Conservation (phyloP, 2,797 vertebrate genomes). For the Parauchenoglanis punctatus region DNA sequence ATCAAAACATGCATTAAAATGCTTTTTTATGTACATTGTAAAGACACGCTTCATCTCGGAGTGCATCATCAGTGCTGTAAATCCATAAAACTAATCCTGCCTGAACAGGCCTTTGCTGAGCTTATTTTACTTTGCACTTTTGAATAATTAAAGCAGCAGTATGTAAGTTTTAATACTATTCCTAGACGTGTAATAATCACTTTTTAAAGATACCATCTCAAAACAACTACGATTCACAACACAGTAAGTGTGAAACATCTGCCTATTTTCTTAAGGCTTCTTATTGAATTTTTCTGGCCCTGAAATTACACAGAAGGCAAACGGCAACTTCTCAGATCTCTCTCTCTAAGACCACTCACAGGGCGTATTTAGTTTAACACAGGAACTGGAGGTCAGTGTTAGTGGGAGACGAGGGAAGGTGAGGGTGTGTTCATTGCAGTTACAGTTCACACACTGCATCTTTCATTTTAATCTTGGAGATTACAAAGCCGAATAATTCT, state of each 20-base stretch:
- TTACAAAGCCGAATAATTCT: background rate
- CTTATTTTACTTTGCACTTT: background rate
- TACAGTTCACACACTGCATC: background rate
- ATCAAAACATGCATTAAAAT: background rate
- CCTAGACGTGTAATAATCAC: background rate
- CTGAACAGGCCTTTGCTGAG: background rate
- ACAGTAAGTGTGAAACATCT: background rate
- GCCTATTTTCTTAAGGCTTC: background rate
- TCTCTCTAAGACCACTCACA: background rate
- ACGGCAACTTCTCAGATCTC: background rate
- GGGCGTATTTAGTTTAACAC: background rate
- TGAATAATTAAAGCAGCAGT: background rate
- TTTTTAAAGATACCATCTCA: background rate
- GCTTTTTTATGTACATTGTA: background rate
- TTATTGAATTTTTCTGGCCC: background rate
- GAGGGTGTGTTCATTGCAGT: background rate
- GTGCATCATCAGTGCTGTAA: background rate
- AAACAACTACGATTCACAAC: background rate
- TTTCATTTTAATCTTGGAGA: background rate
- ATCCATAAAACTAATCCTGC: background rate
- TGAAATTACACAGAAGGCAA: background rate
- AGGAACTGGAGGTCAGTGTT: background rate
- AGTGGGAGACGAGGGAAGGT: background rate
- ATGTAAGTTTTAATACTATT: background rate
- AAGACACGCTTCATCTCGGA: background rate